These are phyloP conservation scores for Baccha elongata DNA, from an alignment of 2,888 invertebrate genomes.

Conservation along the genomic window DNA sequence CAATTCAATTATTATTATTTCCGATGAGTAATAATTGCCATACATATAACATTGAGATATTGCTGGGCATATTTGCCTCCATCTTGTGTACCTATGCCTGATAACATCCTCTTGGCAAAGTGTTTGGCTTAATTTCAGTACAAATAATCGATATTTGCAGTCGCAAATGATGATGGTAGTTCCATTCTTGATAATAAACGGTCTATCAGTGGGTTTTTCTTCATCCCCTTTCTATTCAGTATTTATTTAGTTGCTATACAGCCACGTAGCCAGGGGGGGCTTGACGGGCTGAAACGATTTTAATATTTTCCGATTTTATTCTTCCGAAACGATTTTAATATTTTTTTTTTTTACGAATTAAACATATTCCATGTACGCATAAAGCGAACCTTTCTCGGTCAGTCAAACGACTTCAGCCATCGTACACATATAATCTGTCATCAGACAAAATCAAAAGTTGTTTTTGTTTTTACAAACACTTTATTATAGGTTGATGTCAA, in stretches of 20 bases:
- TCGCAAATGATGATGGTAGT: conserved; percentile 31
- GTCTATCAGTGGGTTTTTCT: not conserved
- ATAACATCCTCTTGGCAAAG: conserved; percentile 59
- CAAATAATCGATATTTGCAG: conserved; percentile 53
- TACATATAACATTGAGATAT: conserved; percentile 35
- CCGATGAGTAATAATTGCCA: conserved; percentile 51
- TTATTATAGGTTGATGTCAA: too few species aligned
- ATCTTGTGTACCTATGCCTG: conserved; percentile 15
- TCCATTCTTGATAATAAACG: conserved; percentile 22
- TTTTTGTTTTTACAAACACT: too few species aligned
- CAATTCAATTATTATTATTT: conserved; percentile 41
- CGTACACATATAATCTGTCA: too few species aligned
- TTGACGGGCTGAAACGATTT: too few species aligned
- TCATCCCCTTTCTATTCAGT: not conserved
- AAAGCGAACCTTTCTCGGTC: too few species aligned
- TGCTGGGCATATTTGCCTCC: conserved; percentile 48
- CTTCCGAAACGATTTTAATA: conserved; percentile 1
- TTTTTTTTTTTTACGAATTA: too few species aligned
- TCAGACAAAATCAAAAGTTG: too few species aligned
- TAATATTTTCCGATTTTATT: not conserved
- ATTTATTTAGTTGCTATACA: too few species aligned
- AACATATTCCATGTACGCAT: too few species aligned
- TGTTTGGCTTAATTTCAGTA: conserved; percentile 51
- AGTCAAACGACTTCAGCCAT: too few species aligned
- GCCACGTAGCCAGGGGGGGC: too few species aligned